Percentiles rank a stretch among this genome's conserved stretches.
Conservation (phyloP, 2,797 vertebrate species). For the Somateria mollissima region DNA sequence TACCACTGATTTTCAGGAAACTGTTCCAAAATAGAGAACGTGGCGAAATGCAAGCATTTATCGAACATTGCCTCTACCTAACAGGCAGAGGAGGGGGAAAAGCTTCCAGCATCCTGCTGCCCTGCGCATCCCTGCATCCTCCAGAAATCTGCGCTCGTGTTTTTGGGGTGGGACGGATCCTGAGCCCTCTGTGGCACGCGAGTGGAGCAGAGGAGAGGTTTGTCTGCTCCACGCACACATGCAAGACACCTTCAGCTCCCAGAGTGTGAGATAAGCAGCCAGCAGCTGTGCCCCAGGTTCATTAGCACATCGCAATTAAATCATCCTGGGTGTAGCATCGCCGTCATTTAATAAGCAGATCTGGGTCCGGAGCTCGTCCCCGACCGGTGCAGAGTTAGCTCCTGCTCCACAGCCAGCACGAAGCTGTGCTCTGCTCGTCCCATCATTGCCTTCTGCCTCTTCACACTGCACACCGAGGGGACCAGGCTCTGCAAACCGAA, state of each 20-base stretch:
- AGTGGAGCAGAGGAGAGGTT: not conserved
- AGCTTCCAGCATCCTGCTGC: not conserved
- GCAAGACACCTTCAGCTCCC: not conserved
- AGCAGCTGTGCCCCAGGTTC: not conserved
- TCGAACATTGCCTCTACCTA: accelerated
- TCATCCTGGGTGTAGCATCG: not conserved
- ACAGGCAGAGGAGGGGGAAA: accelerated
- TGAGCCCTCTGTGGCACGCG: too few relatives aligned
- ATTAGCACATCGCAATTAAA: not conserved
- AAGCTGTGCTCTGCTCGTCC: too few relatives aligned
- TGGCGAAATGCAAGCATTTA: accelerated
- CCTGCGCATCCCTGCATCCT: not conserved
- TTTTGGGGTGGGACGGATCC: not conserved
- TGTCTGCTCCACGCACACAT: not conserved
- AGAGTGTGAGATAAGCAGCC: not conserved
- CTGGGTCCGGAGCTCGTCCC: too few relatives aligned
- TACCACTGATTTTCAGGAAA: accelerated
- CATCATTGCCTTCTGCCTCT: too few relatives aligned
- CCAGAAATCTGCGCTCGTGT: accelerated
- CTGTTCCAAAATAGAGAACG: accelerated
- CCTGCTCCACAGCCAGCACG: not conserved
- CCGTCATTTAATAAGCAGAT: not conserved
- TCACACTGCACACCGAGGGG: too few relatives aligned
- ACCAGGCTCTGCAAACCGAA: not conserved
- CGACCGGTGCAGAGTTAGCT: not conserved